These are phyloP conservation scores for Cotesia congregata DNA, from an alignment of 2,888 invertebrate species.

Conservation along the genomic window DNA sequence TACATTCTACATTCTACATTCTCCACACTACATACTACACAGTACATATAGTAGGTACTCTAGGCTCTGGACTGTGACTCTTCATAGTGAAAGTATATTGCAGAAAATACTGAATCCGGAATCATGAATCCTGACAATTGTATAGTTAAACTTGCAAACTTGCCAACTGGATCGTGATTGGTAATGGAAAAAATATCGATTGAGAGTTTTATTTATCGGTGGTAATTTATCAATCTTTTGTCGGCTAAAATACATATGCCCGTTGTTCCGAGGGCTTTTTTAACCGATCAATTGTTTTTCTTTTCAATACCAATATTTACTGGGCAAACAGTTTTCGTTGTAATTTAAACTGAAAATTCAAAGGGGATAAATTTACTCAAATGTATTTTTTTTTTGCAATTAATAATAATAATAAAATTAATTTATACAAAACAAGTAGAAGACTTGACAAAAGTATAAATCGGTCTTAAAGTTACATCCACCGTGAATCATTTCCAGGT, in stretches of 20 bases:
- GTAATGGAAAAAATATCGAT: background rate
- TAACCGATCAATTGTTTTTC: background rate
- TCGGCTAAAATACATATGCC: background rate
- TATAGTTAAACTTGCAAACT: background rate
- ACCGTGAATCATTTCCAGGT: slow-evolving; percentile 15
- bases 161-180: background rate
- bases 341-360: background rate
- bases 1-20: background rate
- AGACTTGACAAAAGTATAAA: background rate
- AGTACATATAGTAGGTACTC: background rate
- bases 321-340: background rate
- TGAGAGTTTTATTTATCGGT: background rate
- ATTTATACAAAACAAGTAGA: background rate
- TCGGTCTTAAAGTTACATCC: background rate
- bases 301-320: background rate
- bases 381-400: background rate
- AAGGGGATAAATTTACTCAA: background rate
- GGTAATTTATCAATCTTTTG: background rate
- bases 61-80: background rate
- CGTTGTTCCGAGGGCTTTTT: background rate
- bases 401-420: no score
- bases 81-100: background rate
- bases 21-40: background rate
- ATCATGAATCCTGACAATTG: background rate
- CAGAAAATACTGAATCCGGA: background rate